Base-by-base conservation (phyloP, 2,888 invertebrate genomes). In the Drosophila diplacantha region DNA sequence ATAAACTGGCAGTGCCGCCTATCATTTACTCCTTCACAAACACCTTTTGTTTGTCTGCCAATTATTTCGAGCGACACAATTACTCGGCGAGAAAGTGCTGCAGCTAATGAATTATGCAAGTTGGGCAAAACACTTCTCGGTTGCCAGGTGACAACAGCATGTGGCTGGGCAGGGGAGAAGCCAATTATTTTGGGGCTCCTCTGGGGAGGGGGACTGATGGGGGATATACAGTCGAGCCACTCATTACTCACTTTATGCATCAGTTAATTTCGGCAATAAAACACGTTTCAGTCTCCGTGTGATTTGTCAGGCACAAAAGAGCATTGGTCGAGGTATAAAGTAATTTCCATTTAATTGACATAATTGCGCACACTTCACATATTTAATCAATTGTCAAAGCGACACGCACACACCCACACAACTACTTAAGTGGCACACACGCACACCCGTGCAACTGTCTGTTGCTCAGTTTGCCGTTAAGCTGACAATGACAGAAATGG, bases 311-410 rank as follows among this genome's bases (percentile, higher is more conserved):
- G 61, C 62, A 39, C 54, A 51, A 56, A 60, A 64, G 60, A 59
- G 72, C 58, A 41, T 51, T 65, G 52, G 43, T 52, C 66, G 61
- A 73, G 70, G 73, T 64, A 71, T 68, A 76, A 80, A 80, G 80
- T 83, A 79, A 81, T 79, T 80, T 83, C 76, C 74, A 69, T 83
- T 81, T 81, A 80, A 80, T 80, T 80, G 80, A 80, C 80, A 80
- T 83, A 80, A 80, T 80, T 80, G 71, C 76, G 81, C 58, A 81
- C 76, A 79, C 84, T 80, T 74, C 74, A 82, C 82, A 79, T 83
- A 83, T 81, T 69, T 76, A 79, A 80, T 80, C 80, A 83, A 73
- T 78, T 80, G 83, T 71, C 75, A 74, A 72, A 65, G 73, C 60
- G 47, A 66, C 62, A 46, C 37, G 43, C 49, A 63, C 56, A 54